A percentile compares a stretch with the other conserved stretches of the same genome.
Evolutionary conservation across 2,797 vertebrate species (phyloP).

Genomic region (Myotis findleyi): DNA sequence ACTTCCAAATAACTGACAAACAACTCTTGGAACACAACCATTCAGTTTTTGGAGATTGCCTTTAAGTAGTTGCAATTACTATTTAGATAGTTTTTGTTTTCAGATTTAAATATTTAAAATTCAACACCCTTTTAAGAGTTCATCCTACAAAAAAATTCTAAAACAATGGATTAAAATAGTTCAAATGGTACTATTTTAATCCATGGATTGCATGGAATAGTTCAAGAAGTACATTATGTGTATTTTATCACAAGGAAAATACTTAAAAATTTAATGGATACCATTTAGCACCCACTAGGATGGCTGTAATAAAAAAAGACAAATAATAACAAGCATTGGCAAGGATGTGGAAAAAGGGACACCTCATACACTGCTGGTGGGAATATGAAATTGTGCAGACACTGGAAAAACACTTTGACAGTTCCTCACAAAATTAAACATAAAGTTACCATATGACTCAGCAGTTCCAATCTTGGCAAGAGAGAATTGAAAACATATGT

Average conservation of each 20-base stretch:
- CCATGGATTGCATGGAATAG: too few relatives aligned
- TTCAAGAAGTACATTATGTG: background rate
- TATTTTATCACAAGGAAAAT: constrained; percentile 14
- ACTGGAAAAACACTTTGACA: constrained; percentile 46
- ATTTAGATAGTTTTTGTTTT: background rate
- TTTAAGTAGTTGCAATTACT: background rate
- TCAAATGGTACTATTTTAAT: background rate
- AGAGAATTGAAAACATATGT: constrained; percentile 6
- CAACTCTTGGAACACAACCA: constrained; percentile 1
- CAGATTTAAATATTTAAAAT: background rate
- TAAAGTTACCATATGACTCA: constrained; percentile 10
- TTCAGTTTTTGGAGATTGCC: background rate
- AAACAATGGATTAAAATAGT: constrained; percentile 30
- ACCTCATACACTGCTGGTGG: background rate
- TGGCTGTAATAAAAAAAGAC: constrained; percentile 45
- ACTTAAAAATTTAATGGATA: background rate
- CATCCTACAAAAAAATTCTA: background rate
- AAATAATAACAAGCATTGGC: background rate
- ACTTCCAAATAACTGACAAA: constrained; percentile 45
- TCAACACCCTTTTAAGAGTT: constrained; percentile 8
- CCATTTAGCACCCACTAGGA: background rate
- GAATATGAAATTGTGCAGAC: constrained; percentile 21
- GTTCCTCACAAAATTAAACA: constrained; percentile 2
- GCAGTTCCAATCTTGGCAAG: background rate
- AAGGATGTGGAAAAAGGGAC: constrained; percentile 28